Evolutionary conservation across 2,113 vertebrate genomes (phyloP), one percentile per base, ranked within the genome.

Genomic region (Sebastes schlegelii): DNA sequence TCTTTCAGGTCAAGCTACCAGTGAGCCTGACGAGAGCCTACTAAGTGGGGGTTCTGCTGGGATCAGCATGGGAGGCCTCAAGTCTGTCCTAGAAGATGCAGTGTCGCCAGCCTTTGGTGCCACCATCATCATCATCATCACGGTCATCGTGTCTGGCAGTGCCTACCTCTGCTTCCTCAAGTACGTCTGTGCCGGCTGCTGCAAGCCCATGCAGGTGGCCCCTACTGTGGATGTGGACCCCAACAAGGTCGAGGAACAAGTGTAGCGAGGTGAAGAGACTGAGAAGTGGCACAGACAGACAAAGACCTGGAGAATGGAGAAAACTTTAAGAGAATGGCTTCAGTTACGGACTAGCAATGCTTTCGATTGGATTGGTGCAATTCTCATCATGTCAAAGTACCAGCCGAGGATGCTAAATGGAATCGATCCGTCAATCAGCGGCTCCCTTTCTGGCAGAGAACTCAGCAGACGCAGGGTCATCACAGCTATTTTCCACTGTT

Each of bases 111-210:
- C 91, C 8, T 91, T 95, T 1, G 93, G 92, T 1, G 94, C 95
- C 42, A 92, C 93, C 8, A 71, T 93, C n/a, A 91, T 96, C 64
- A 91, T 95, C 79, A 91, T 94, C 0, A 4, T 95, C 83, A 95
- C 93, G 0, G 42, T 88, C 16, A 77, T 95, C 13, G 58, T 94
- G 52, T 94, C 86, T 0, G 92, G 91, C 34, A 95, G 94, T 0
- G 74, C 93, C 21, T 95, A 95, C 87, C 74, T 96, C 79, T 95
- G 94, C 68, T 96, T 96, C 86, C 91, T 96, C 72, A 96, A 95
- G 79, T 95, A 93, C 65, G 21, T 96, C 71, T 96, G 95, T 52
- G 71, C 90, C 0, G 92, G 95, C 46, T 96, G 94, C 87, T 96
- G 96, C 80, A 92, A 90, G 77, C 88, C 91, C 6, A 43, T 86